Evolutionary conservation across 1,140 invertebrate species (phyloP).

Genomic region (Drosophila dunni): DNA sequence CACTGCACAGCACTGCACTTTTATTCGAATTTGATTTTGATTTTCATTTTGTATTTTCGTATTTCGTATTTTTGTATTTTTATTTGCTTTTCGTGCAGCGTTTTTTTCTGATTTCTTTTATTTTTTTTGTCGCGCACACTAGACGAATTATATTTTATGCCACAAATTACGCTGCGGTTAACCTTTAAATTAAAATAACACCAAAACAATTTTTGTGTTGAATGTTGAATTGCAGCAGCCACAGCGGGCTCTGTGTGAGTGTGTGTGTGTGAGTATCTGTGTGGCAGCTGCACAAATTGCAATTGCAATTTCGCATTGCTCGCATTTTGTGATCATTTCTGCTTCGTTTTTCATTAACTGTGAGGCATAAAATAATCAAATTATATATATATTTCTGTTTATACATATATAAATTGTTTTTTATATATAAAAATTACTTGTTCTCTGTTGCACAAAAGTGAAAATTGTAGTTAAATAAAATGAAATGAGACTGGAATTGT

Average conservation of each 20-base stretch:
- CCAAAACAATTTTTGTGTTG: conserved; percentile 79
- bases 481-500: conserved; percentile 48
- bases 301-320: conserved; percentile 47
- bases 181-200: conserved; percentile 84
- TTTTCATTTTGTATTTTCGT: conserved; percentile 15
- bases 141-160: conserved; percentile 83
- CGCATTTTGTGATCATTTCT: conserved; percentile 28
- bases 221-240: conserved; percentile 58
- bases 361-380: conserved; percentile 80
- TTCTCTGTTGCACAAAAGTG: conserved; percentile 46
- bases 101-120: conserved; percentile 28
- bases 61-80: conserved; percentile 24
- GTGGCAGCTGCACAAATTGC: conserved; percentile 78
- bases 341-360: conserved; percentile 59
- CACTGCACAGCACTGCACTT: conserved; percentile 30
- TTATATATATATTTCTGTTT: conserved; percentile 49
- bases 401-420: conserved; percentile 53
- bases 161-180: conserved; percentile 83
- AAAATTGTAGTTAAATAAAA: conserved; percentile 58
- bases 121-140: conserved; percentile 44
- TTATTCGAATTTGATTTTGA: conserved; percentile 49
- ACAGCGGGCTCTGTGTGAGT: conserved; percentile 24
- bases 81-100: conserved; percentile 22
- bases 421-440: conserved; percentile 54
- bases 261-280: conserved; percentile 9